Base-by-base conservation (phyloP, 2,113 vertebrate genomes). In the Struthio camelus region DNA sequence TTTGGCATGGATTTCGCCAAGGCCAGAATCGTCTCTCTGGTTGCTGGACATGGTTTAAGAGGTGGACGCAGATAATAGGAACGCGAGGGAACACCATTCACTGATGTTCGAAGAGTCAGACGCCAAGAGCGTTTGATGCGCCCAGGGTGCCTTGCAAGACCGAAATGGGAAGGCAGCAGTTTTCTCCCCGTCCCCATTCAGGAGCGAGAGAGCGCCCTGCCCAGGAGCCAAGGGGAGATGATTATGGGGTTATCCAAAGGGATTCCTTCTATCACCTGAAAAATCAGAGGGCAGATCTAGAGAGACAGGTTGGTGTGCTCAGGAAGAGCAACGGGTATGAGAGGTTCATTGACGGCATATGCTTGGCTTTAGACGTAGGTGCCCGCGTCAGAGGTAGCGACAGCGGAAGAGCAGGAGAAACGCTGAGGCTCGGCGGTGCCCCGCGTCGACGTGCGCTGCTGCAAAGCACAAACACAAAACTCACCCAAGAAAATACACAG, bases 261-360 rank as follows among this genome's bases (percentile, higher is more conserved):
- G 94, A 95, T 94, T 96, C 89, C 93, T 96, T 96, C 96, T 92
- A 94, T 95, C 96, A 94, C 96, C 96, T 95, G 96, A 96, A 94
- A 96, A 96, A 96, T 95, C 96, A 96, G 96, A 92, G 86, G 3
- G 9, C 94, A 96, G 96, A 97, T 96, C 96, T 89, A 95, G 92
- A 94, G 92, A 96, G 94, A 96, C 95, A 95, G 96, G 92, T 93
- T 94, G 96, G 94, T 95, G 94, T 97, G 92, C 89, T 94, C 66
- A 25, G 94, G 84, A 94, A 94, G 96, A 94, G 96, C 96, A 96
- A 96, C 95, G 96, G 89, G 89, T 95, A 82, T 79, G 86, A 85
- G 93, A 77, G 89, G 80, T 93, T 94, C 95, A 81, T 80, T 94
- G 92, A 89, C 82, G 84, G 86, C 95, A 94, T 95, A 96, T 95